These are phyloP conservation scores for Antheraea yamamai DNA, from an alignment of 2,888 invertebrate species.

Conservation along the genomic window DNA sequence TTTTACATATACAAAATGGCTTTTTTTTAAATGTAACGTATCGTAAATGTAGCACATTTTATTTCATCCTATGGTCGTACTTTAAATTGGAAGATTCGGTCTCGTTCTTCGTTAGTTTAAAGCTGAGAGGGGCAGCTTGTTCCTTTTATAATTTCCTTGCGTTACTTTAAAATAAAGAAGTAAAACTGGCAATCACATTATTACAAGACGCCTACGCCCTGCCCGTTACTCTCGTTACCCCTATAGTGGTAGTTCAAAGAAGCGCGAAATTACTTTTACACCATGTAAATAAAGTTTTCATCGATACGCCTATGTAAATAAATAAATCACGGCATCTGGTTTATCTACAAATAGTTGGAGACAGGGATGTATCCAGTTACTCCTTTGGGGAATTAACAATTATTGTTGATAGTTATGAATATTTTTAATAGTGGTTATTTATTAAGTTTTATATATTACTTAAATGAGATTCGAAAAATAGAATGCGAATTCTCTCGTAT, in stretches of 20 bases:
- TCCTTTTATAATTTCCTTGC: background rate
- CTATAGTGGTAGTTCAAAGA: constrained; percentile 16
- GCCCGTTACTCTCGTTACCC: constrained; percentile 4
- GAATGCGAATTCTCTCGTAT: no score
- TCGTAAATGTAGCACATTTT: no score
- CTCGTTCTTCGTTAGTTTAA: no score
- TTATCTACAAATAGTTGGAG: constrained; percentile 37
- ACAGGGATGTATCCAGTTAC: constrained; percentile 8
- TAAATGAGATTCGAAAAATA: no score
- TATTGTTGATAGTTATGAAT: background rate
- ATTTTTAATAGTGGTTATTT: background rate
- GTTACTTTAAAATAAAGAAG: background rate
- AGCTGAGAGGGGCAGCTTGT: no score
- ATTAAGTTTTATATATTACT: background rate
- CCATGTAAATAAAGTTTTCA: constrained; percentile 41
- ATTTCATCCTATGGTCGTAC: no score
- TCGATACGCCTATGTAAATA: constrained; percentile 40
- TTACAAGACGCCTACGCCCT: background rate
- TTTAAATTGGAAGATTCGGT: no score
- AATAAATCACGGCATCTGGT: constrained; percentile 38
- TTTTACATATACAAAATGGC: no score
- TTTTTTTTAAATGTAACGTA: no score
- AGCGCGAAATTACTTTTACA: constrained; percentile 20
- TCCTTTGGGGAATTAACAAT: background rate
- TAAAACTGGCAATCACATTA: background rate